Conservation (phyloP, 2,113 vertebrate species). For the Mandrillus leucophaeus region DNA sequence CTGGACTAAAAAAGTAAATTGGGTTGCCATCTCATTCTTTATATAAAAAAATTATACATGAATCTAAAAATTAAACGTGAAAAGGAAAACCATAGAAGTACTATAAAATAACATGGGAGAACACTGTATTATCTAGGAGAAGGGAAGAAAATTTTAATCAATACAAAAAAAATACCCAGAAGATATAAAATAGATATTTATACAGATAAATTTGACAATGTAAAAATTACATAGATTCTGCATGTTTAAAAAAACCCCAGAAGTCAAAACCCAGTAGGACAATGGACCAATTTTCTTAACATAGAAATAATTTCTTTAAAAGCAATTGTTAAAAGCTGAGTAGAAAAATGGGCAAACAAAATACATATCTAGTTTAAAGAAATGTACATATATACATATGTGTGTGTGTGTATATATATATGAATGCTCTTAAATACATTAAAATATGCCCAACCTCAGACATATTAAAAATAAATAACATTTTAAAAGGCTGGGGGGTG, state of each 20-base stretch:
- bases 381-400: neutral
- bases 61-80: neutral
- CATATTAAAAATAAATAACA: neutral
- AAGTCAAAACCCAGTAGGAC: neutral
- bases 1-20: neutral
- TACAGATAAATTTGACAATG: neutral
- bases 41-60: neutral
- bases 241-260: neutral
- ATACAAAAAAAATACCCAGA: neutral
- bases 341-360: slow-evolving; percentile 3
- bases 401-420: neutral
- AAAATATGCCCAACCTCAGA: neutral
- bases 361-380: neutral
- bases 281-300: neutral
- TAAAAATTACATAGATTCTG: neutral
- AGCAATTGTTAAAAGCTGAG: neutral
- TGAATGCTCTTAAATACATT: neutral
- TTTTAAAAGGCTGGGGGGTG: neutral
- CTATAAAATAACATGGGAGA: neutral
- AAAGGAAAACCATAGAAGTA: neutral
- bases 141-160: neutral
- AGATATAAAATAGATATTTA: neutral
- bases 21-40: neutral
- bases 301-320: neutral
- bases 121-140: neutral